phyloP scores from a whole-genome alignment of 1,140 invertebrate species.

The Nasonia vitripennis region DNA sequence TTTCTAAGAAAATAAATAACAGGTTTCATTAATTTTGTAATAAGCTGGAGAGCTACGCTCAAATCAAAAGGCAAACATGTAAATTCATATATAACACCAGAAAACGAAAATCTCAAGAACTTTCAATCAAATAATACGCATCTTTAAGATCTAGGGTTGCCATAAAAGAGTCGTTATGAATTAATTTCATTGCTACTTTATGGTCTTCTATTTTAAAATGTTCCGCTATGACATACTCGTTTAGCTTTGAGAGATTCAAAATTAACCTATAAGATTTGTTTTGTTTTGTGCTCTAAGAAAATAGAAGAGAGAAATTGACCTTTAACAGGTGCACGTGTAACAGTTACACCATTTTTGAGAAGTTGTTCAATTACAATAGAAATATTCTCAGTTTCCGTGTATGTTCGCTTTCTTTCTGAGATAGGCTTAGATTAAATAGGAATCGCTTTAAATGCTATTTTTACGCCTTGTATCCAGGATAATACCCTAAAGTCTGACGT shows the following conservation, averaged over 20 bases:
- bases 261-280: conserved; percentile 45
- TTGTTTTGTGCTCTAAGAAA: conserved; percentile 39
- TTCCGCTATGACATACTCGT: conserved; percentile 35
- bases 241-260: conserved; percentile 52
- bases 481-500: not conserved
- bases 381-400: not conserved
- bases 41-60: conserved; percentile 38
- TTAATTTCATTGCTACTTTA: conserved; percentile 22
- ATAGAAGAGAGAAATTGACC: conserved; percentile 46
- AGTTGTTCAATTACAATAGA: not conserved
- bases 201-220: conserved; percentile 53
- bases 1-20: conserved; percentile 11
- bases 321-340: not conserved
- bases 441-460: not conserved
- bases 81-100: conserved; percentile 47
- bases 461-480: not conserved
- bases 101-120: conserved; percentile 16
- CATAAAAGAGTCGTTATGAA: conserved; percentile 49
- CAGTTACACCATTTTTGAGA: not conserved
- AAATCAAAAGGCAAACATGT: conserved; percentile 50
- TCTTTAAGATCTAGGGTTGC: conserved; percentile 49
- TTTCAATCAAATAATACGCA: conserved; percentile 57
- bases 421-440: not conserved
- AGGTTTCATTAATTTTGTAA: conserved; percentile 52
- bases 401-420: not conserved